phyloP scores from a whole-genome alignment of 1,140 invertebrate genomes.

The Apolygus lucorum region DNA sequence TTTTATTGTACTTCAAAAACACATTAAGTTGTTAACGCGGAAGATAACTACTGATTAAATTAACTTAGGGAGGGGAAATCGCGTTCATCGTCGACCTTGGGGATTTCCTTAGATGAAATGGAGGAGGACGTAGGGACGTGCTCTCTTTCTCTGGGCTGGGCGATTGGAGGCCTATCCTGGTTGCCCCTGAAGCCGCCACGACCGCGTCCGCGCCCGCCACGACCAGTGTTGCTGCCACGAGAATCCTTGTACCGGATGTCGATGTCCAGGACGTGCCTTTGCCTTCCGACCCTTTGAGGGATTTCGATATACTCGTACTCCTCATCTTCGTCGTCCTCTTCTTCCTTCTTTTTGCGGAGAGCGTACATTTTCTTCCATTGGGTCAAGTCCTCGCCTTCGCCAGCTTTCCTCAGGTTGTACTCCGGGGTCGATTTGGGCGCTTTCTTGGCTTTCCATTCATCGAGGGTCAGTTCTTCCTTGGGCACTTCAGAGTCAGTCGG shows the following conservation, averaged over 20 bases:
- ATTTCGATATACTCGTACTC: conserved; percentile 16
- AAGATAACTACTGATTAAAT: conserved; percentile 2
- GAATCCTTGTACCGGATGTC: conserved; percentile 10
- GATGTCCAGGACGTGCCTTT: conserved; percentile 55
- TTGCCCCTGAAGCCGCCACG: background rate
- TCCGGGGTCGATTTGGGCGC: conserved; percentile 60
- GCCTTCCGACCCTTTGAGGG: conserved; percentile 21
- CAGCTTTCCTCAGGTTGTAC: conserved; percentile 82
- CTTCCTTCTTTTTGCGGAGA: too few relatives aligned
- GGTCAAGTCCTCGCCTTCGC: conserved; percentile 79
- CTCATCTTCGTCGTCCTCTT: conserved; percentile 32
- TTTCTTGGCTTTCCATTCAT: conserved; percentile 78
- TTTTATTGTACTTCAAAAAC: background rate
- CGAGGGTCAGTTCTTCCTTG: conserved; percentile 55
- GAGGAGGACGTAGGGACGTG: background rate
- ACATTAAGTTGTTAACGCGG: background rate
- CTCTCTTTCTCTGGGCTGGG: background rate
- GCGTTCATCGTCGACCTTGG: conserved; percentile 4
- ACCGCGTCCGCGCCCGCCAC: background rate
- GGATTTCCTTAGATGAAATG: background rate
- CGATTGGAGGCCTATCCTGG: background rate
- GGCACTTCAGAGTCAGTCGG: background rate
- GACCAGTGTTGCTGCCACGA: background rate
- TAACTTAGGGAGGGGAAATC: conserved; percentile 9
- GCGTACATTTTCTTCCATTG: conserved; percentile 88